Conservation (phyloP, 1,140 invertebrate species). For the Euwallacea fornicatus region DNA sequence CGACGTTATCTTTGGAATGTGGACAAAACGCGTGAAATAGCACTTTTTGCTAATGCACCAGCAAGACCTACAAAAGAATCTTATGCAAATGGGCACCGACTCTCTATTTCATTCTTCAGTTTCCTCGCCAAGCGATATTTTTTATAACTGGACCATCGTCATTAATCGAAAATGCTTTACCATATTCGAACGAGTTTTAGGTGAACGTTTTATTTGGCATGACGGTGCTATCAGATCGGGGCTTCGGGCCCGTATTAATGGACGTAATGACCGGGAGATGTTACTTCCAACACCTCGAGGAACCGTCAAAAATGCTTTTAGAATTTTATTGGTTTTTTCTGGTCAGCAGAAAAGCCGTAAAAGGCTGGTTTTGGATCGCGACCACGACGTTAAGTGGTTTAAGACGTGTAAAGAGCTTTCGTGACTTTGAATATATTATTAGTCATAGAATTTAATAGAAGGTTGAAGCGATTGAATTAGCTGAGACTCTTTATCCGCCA, state of each 20-base stretch:
- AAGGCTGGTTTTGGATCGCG: background rate
- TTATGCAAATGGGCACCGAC: no score
- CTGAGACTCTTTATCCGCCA: no score
- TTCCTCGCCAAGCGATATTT: no score
- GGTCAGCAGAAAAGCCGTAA: background rate
- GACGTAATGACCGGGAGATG: conserved; percentile 9
- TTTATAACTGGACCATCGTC: conserved; percentile 2
- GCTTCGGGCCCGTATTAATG: conserved; percentile 12
- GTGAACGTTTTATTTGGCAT: background rate
- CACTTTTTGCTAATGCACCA: no score
- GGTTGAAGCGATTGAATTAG: no score
- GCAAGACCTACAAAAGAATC: no score
- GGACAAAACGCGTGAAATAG: background rate
- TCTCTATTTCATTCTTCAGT: no score
- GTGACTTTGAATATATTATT: no score
- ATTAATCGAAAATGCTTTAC: conserved; percentile 1
- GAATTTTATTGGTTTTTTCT: conserved; percentile 9
- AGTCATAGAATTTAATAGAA: no score
- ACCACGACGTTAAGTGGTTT: conserved; percentile 3
- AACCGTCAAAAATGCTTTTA: conserved; percentile 25
- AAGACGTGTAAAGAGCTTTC: background rate
- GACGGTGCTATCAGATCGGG: conserved; percentile 7
- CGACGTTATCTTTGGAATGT: conserved; percentile 13
- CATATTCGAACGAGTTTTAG: conserved; percentile 8
- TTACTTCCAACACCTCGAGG: conserved; percentile 18